Evolutionary conservation across 2,797 vertebrate genomes (phyloP).

Genomic region (Coregonus ussuriensis): DNA sequence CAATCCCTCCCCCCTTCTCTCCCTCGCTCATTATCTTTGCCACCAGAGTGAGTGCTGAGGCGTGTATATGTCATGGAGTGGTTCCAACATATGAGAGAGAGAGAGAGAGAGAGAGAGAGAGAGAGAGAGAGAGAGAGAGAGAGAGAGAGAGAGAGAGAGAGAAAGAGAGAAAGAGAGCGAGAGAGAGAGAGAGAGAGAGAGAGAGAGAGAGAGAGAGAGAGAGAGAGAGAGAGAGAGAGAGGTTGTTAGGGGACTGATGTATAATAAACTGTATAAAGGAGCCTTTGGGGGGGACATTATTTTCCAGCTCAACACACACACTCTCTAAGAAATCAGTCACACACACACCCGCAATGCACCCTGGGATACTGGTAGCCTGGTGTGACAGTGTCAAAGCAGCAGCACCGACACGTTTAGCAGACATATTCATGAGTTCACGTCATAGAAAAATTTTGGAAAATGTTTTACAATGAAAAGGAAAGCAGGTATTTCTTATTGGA

Average conservation of each 20-base stretch:
- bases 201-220: too few species aligned
- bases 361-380: background rate
- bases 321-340: background rate
- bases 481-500: too few species aligned
- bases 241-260: constrained; percentile 58
- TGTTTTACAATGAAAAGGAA: too few species aligned
- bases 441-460: too few species aligned
- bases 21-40: constrained; percentile 58
- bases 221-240: constrained; percentile 12
- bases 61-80: constrained; percentile 36
- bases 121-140: constrained; percentile 28
- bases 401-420: constrained; percentile 40
- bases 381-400: constrained; percentile 22
- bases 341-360: background rate
- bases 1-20: constrained; percentile 40
- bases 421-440: too few species aligned
- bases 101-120: constrained; percentile 28
- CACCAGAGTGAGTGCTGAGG: constrained; percentile 61
- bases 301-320: constrained; percentile 54
- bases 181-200: too few species aligned
- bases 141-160: constrained; percentile 22
- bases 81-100: constrained; percentile 49
- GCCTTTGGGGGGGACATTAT: constrained; percentile 65
- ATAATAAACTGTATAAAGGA: constrained; percentile 67
- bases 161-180: constrained; percentile 13